phyloP scores from a whole-genome alignment of 2,113 vertebrate species.

The Zosterops borbonicus region DNA sequence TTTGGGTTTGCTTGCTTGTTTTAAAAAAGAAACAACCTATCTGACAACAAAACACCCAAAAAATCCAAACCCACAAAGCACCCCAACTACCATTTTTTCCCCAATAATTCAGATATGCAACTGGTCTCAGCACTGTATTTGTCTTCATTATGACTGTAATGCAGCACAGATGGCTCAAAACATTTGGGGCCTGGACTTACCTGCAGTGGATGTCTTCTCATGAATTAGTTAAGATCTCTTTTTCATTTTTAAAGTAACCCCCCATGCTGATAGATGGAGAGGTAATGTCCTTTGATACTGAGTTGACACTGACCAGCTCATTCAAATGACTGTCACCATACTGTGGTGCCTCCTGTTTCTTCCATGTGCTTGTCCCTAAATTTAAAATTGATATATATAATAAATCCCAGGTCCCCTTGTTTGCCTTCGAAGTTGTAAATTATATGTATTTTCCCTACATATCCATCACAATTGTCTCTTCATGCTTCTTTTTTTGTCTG shows the following conservation, averaged over 20 bases:
- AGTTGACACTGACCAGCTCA: background rate
- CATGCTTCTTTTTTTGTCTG: background rate
- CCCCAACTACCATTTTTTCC: background rate
- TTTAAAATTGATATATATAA: background rate
- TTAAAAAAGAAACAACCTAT: background rate
- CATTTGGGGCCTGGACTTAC: background rate
- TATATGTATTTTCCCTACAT: background rate
- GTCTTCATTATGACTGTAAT: background rate
- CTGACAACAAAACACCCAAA: background rate
- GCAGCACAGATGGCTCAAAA: background rate
- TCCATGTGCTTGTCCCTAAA: background rate
- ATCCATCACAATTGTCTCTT: background rate
- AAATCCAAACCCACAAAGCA: accelerated
- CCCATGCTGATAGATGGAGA: background rate
- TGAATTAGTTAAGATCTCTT: background rate
- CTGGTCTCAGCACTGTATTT: background rate
- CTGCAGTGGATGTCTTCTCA: background rate
- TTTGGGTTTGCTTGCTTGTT: accelerated
- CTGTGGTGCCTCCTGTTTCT: background rate
- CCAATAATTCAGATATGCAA: background rate
- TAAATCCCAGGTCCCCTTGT: background rate
- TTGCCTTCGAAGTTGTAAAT: background rate
- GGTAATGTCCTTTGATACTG: background rate
- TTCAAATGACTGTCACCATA: background rate
- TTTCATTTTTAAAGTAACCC: background rate